Evolutionary conservation across 2,888 invertebrate species (phyloP).

Genomic region (Clivina fossor): DNA sequence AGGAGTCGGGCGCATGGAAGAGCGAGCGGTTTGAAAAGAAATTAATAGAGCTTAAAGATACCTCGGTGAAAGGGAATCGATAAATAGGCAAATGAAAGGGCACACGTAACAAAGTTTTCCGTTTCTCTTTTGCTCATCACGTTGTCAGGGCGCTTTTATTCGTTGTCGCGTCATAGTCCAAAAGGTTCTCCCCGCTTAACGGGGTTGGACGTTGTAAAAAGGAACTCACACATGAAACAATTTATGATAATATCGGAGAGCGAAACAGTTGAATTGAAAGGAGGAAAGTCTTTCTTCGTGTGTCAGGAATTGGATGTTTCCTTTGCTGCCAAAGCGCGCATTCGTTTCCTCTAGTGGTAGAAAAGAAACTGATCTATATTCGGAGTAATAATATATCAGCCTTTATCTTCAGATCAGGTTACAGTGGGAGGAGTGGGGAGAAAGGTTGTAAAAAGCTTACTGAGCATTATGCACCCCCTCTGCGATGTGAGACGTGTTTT

Average conservation of each 20-base stretch:
- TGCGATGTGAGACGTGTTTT: background rate
- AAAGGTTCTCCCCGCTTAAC: background rate
- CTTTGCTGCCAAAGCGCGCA: conserved; percentile 20
- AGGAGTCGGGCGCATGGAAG: too few species aligned
- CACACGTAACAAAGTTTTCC: conserved; percentile 17
- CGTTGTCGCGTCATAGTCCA: conserved; percentile 1
- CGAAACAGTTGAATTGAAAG: conserved; percentile 30
- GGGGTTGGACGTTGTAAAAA: conserved; percentile 12
- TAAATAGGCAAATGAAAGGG: conserved; percentile 20
- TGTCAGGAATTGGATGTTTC: conserved; percentile 29
- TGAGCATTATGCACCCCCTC: conserved; percentile 21
- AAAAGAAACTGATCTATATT: conserved; percentile 33
- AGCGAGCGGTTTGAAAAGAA: background rate
- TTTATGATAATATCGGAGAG: conserved; percentile 29
- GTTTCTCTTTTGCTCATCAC: conserved; percentile 26
- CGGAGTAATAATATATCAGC: conserved; percentile 31
- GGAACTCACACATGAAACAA: conserved; percentile 30
- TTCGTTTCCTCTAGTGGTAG: background rate
- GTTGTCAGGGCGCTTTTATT: conserved; percentile 19
- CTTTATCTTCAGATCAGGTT: conserved; percentile 31
- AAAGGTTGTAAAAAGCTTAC: conserved; percentile 30
- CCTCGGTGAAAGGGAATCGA: conserved; percentile 10
- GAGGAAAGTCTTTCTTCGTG: conserved; percentile 15
- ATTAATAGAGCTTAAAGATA: conserved; percentile 12
- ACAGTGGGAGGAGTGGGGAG: too few species aligned